A percentile compares a stretch with the other conserved stretches of the same genome.
phyloP scores from a whole-genome alignment of 2,888 invertebrate species.

The Pycnomerus fuliginosus region DNA sequence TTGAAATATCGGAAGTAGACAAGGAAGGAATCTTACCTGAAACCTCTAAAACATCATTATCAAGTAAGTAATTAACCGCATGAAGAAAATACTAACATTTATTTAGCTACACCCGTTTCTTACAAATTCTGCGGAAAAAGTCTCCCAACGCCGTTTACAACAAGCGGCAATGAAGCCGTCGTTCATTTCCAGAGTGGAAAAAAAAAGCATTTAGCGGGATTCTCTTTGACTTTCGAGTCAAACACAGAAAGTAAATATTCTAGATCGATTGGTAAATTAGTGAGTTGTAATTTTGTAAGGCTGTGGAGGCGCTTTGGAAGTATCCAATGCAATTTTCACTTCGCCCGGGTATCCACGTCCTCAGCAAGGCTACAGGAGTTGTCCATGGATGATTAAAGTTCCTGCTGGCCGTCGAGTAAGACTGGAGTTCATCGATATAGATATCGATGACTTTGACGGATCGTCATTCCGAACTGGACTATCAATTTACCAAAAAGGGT shows the following conservation, averaged over 20 bases:
- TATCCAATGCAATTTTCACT: conserved; percentile 65
- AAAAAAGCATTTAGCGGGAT: conserved; percentile 49
- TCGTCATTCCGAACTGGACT: no score
- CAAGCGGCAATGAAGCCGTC: conserved; percentile 57
- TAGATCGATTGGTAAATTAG: background rate
- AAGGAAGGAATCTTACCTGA: no score
- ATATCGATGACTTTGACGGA: conserved; percentile 52
- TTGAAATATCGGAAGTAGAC: conserved; percentile 23
- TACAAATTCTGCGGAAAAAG: conserved; percentile 53
- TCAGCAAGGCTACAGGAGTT: conserved; percentile 52
- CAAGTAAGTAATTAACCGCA: no score
- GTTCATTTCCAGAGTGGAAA: conserved; percentile 57
- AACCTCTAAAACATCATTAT: no score
- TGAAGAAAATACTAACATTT: no score
- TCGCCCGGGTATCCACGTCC: conserved; percentile 70
- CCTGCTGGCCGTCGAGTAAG: conserved; percentile 65
- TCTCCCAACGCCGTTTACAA: conserved; percentile 48
- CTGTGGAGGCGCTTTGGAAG: conserved; percentile 68
- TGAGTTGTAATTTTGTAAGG: conserved; percentile 43
- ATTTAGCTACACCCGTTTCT: no score
- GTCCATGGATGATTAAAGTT: conserved; percentile 70
- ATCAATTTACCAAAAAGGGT: no score
- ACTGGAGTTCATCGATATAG: conserved; percentile 63
- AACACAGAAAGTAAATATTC: conserved; percentile 50
- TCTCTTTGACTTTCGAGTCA: conserved; percentile 63